Base-by-base conservation (phyloP, 2,888 invertebrate species). In the Linnaemya vulpina region DNA sequence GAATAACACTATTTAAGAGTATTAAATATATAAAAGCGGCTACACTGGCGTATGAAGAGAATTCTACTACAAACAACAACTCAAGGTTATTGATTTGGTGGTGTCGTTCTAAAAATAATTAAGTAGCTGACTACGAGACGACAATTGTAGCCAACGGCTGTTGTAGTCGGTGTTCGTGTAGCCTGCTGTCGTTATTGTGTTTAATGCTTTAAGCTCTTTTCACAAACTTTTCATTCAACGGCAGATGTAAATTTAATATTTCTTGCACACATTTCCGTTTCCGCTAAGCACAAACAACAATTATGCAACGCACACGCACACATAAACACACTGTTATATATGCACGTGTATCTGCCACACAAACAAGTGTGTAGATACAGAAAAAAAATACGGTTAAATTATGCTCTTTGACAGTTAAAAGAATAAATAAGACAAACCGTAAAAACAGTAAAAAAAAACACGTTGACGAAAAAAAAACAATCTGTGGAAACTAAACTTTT, bases 391-490 rank as follows among this genome's bases (percentile, higher is more conserved):
- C 78, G 15, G n/a, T 17, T 71, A 83, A 79, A 79, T 70, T 84
- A 84, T 79, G 79, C 84, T 84, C 71, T 79, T 84, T 84, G 75
- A 76, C 84, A 84, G 75, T 60, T 84, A 46, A 67, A 75, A 76
- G 75, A 51, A 84, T 79, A 84, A 79, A 79, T 84, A 84, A 71
- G 70, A 79, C 75, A 83, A 78, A 79, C 74, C 65, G 49, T 65
- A 22, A 58, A 30, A 82, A 35, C 20, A 67, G 65, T 20, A 73
- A 60, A 77, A 67, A 15, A 77, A 58, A 15, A 40, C 20, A 51
- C 4, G 38, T 15, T 13, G 13, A 17, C 30, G 38, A 15, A 35
- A 68, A 30, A 43, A 22, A 30, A 35, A 68, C 20, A 43, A 38
- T 43, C 17, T 13, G 17, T 15, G 35, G 43, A 68, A 60, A 49